Conservation (phyloP, 2,888 invertebrate genomes). For the Slavum lentiscoides region DNA sequence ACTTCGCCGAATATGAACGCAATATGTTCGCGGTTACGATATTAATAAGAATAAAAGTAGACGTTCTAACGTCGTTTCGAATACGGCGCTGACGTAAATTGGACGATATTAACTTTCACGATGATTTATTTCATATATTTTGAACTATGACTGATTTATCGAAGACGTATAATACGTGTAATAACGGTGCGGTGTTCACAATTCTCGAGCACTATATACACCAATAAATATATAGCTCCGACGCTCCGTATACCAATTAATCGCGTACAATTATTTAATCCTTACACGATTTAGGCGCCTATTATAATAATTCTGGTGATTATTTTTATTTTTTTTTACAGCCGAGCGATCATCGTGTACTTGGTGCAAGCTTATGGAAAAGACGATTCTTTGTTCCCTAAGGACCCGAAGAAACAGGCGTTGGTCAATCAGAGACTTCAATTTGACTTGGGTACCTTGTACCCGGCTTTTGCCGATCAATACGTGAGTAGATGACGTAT, state of each 20-base stretch:
- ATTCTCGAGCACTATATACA: too few relatives aligned
- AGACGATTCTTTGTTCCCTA: conserved; percentile 75
- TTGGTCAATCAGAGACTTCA: conserved; percentile 77
- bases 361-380: conserved; percentile 80
- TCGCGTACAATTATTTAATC: too few relatives aligned
- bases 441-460: conserved; percentile 79
- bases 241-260: too few relatives aligned
- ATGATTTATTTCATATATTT: background rate
- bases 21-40: background rate
- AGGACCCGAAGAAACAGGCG: conserved; percentile 75
- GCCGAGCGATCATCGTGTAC: conserved; percentile 80
- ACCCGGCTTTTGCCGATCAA: conserved; percentile 71
- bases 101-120: background rate
- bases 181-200: too few relatives aligned
- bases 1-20: background rate
- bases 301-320: too few relatives aligned
- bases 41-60: background rate
- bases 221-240: too few relatives aligned
- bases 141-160: background rate
- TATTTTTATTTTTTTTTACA: conserved; percentile 57
- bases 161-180: background rate
- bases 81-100: background rate
- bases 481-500: conserved; percentile 63
- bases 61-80: background rate
- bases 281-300: too few relatives aligned